Evolutionary conservation across 2,113 vertebrate genomes (phyloP).

Genomic region (Xenus cinereus): DNA sequence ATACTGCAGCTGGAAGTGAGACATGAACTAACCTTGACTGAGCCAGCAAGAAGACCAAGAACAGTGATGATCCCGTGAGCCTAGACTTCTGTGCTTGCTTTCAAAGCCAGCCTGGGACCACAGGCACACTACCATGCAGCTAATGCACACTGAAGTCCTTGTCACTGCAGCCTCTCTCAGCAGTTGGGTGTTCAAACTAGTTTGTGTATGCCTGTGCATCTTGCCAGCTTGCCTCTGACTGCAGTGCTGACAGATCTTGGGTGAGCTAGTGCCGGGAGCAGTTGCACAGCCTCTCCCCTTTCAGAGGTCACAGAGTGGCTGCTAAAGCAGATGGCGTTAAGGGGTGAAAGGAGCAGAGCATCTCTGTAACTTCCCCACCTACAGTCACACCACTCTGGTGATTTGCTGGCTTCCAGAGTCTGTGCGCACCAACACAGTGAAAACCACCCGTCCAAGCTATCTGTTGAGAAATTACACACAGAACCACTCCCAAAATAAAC

Average conservation of each 20-base stretch:
- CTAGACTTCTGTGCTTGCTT: background rate
- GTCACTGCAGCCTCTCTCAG: background rate
- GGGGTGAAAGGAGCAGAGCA: background rate
- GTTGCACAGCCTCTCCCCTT: background rate
- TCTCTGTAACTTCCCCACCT: background rate
- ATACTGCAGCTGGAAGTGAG: background rate
- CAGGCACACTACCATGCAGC: fast-evolving
- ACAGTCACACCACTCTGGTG: background rate
- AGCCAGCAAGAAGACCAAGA: background rate
- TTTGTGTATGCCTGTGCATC: background rate
- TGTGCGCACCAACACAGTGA: fast-evolving
- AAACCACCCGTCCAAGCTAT: background rate
- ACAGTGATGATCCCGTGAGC: background rate
- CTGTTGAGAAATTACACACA: background rate
- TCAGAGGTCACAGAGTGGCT: fast-evolving
- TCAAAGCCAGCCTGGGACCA: background rate
- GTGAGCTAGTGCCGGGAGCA: background rate
- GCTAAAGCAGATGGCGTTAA: background rate
- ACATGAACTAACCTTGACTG: background rate
- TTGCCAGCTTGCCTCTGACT: background rate
- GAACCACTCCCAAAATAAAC: background rate
- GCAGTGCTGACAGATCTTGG: no score
- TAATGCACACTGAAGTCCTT: background rate
- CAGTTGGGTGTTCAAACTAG: background rate
- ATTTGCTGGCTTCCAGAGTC: background rate